phyloP scores from a whole-genome alignment of 2,888 invertebrate genomes.

The Hirudinaria manillensis region DNA sequence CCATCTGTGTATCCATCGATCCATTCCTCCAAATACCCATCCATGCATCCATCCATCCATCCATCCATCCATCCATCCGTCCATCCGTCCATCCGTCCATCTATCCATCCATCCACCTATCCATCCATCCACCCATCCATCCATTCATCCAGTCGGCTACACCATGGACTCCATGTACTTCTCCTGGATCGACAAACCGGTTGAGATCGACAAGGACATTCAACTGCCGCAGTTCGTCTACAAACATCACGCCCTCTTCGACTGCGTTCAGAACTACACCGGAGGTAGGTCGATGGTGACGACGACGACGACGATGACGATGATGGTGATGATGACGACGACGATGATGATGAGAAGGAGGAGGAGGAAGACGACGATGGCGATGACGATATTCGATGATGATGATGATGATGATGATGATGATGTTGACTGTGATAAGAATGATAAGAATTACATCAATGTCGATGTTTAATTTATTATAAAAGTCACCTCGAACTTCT shows the following conservation, averaged over 20 bases:
- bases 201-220: conserved; percentile 38
- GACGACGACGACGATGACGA: background rate
- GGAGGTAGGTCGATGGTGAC: conserved; percentile 27
- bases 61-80: no score
- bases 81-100: no score
- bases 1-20: no score
- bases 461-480: background rate
- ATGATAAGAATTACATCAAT: background rate
- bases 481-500: background rate
- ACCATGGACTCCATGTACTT: conserved; percentile 41
- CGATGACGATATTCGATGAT: conserved; percentile 15
- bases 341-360: conserved; percentile 24
- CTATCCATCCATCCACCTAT: no score
- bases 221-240: conserved; percentile 37
- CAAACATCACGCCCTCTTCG: conserved; percentile 20
- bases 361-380: conserved; percentile 15
- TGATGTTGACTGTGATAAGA: background rate
- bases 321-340: conserved; percentile 32
- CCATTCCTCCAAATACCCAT: no score
- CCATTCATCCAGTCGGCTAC: conserved; percentile 38
- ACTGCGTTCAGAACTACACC: conserved; percentile 35
- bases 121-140: no score
- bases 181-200: conserved; percentile 39
- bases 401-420: conserved; percentile 4
- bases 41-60: no score